Evolutionary conservation across 2,797 vertebrate species (phyloP), one percentile per base, ranked within the genome.

Genomic region (Aplochiton taeniatus): DNA sequence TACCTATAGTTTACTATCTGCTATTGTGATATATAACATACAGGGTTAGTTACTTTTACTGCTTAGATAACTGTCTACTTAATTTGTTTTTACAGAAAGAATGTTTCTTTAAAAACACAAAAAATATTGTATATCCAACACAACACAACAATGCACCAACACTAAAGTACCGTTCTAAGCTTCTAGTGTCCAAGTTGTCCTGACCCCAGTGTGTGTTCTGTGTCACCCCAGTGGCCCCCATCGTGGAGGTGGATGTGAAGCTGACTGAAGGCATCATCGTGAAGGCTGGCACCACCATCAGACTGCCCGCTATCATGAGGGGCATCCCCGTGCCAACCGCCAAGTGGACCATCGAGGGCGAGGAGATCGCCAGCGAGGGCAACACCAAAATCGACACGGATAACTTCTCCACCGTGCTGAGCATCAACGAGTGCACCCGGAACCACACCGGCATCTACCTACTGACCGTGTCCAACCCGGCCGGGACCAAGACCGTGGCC

Each of bases 271-370:
- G 98, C 70, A 96, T 99, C 19, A 93, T 94, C 47, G 96, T 98
- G 58, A 99, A 99, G 88, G 96, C 96, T 31, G 98, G 98, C 74
- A 98, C 92, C 74, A 97, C 96, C 70, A 97, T 98, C 75, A 93
- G 94, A 78, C 90, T 99, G 66, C 98, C 98, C 75, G 98, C 98
- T 0, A 95, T 99, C 60, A 98, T 99, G 92, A 95, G 93, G 91
- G 98, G 98, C 79, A 93, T 98, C 18, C 98, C 98, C 9, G 68
- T 94, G 79, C 98, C 98, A 49, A 92, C 92, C 60, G 94, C 93
- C 76, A 99, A 99, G 80, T 99, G 98, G 98, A 85, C 87, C 66
- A 91, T 94, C 0, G 98, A 99, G 69, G 93, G 88, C 65, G 88
- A 74, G 81, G 98, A 98, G 91, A 93, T 99, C 78, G 94, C 84